Base-by-base conservation (phyloP, 1,140 invertebrate species). In the Diprion similis region DNA sequence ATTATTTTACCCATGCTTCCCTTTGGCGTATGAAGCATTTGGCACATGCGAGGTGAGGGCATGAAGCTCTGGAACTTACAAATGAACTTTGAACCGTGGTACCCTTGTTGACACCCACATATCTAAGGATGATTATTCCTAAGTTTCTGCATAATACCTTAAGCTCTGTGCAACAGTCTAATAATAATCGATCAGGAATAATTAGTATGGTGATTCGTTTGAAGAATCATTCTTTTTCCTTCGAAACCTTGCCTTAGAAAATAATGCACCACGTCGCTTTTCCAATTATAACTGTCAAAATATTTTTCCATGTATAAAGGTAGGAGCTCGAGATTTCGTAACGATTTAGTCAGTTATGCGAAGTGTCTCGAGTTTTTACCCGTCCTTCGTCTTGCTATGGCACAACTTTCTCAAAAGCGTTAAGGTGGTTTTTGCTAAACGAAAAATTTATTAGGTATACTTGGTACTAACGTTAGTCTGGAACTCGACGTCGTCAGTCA, bases 401-500 rank as follows among this genome's bases (percentile, higher is more conserved):
- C 10, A 51, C 48, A 51, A 51, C 48, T 51, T 51, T 51, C 10
- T 51, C 48, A 51, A 51, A 0, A 51, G 48, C 15, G 10, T 51
- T 15, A 79, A 77, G 72, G 73, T 72, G 76, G 75, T 77, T 71
- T 71, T 74, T 72, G 72, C 17, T 11, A 51, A 73, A 71, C 24
- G 47, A 65, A 10, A 78, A 73, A 75, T 78, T 78, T 77, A 86
- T n/a, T n/a, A n/a, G n/a, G n/a, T n/a, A n/a, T n/a, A n/a, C n/a
- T n/a, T n/a, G n/a, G n/a, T 88, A 88, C 87, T 88, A 88, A 88
- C 87, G 80, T 85, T 88, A 77, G 78, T 78, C 70, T 83, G 85
- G 78, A 80, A 82, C 77, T 77, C 82, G 79, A 76, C 79, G 77
- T 85, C 83, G 46, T 88, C 86, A 80, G 81, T 51, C 48, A 51